Conservation (phyloP, 2,888 invertebrate genomes). For the Psylliodes chrysocephalus region DNA sequence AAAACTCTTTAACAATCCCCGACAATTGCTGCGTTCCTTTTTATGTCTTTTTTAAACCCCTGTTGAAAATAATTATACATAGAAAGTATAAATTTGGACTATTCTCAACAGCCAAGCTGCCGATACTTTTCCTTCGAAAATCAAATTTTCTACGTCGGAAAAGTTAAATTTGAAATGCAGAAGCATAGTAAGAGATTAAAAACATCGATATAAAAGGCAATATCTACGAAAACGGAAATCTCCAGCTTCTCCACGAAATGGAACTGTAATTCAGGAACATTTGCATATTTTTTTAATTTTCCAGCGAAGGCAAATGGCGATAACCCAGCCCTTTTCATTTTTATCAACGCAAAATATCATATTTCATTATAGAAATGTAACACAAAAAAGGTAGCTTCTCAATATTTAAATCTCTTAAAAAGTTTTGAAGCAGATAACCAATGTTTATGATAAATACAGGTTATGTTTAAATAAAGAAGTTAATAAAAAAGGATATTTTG, state of each 20-base stretch:
- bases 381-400: no score
- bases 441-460: no score
- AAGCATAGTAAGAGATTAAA: conserved; percentile 24
- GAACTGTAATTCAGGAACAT: conserved; percentile 32
- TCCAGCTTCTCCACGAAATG: conserved; percentile 14
- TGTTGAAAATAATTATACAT: no score
- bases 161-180: conserved; percentile 26
- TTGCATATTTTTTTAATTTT: conserved; percentile 39
- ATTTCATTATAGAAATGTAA: not conserved
- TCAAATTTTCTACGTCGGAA: conserved; percentile 2
- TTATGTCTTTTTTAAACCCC: no score
- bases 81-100: not conserved
- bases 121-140: not conserved
- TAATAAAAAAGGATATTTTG: no score
- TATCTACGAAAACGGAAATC: conserved; percentile 25
- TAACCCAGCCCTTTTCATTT: conserved; percentile 16
- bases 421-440: no score
- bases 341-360: not conserved
- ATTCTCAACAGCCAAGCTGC: not conserved
- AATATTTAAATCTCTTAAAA: no score
- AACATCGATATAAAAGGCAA: conserved; percentile 32
- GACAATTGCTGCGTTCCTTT: no score
- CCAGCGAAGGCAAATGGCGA: not conserved
- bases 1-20: no score
- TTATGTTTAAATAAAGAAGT: no score